phyloP scores from a whole-genome alignment of 1,140 invertebrate species.

The Maniola jurtina region DNA sequence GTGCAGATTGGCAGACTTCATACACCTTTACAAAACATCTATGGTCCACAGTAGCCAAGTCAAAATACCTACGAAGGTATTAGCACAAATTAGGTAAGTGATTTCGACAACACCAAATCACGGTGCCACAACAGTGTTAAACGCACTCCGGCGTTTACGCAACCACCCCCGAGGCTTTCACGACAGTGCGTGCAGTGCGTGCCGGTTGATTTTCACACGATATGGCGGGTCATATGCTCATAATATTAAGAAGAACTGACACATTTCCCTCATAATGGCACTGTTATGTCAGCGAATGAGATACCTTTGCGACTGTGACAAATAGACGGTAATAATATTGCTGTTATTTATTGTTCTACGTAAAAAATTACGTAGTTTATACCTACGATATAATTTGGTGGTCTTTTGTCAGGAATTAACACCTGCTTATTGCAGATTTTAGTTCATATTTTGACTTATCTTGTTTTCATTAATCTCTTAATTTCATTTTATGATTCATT shows the following conservation, averaged over 20 bases:
- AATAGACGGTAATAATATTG: not conserved
- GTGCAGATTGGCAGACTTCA: too few species aligned
- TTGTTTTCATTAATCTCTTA: too few species aligned
- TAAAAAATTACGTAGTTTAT: too few species aligned
- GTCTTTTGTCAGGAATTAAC: too few species aligned
- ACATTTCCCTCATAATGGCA: conserved; percentile 25
- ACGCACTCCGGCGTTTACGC: conserved; percentile 43
- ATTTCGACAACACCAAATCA: conserved; percentile 20
- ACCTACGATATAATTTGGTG: too few species aligned
- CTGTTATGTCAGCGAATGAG: conserved; percentile 11
- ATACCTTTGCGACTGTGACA: conserved; percentile 2
- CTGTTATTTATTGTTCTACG: not conserved
- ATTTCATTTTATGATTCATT: too few species aligned
- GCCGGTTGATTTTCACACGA: conserved; percentile 56
- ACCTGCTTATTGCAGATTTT: too few species aligned
- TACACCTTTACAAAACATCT: too few species aligned
- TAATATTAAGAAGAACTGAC: conserved; percentile 27
- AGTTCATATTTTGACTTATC: too few species aligned
- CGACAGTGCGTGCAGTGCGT: conserved; percentile 51
- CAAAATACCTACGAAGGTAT: not conserved
- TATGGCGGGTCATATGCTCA: conserved; percentile 35
- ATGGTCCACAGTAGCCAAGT: too few species aligned
- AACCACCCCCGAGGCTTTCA: conserved; percentile 51
- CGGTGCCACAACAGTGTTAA: conserved; percentile 17
- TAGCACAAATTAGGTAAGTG: conserved; percentile 6